A percentile compares a stretch with the other conserved stretches of the same genome.
Evolutionary conservation across 64 coral and sea anemone genomes (phyloP).

Genomic region (Anthopleura sola): DNA sequence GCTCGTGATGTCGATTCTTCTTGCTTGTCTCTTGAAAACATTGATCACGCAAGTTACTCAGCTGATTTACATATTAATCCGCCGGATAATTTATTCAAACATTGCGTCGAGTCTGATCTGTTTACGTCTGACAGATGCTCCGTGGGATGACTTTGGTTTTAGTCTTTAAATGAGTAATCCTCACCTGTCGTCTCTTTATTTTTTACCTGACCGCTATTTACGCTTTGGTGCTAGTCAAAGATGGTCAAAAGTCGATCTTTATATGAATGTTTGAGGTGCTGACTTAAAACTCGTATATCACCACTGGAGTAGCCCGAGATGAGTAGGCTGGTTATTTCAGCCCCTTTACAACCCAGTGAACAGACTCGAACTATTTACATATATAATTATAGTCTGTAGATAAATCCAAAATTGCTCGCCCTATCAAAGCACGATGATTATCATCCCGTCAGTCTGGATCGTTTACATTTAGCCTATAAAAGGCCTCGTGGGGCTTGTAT

Average conservation of each 20-base stretch:
- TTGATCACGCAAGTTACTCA: neutral
- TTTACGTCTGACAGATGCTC: slow-evolving; percentile 12
- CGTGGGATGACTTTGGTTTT: slow-evolving; percentile 1
- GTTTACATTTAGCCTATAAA: neutral
- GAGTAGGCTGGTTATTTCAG: neutral
- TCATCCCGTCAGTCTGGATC: slow-evolving; percentile 4
- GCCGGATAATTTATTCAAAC: slow-evolving; percentile 19
- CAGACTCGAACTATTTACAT: neutral
- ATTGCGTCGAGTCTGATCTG: slow-evolving; percentile 3
- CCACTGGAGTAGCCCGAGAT: neutral
- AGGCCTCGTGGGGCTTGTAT: neutral
- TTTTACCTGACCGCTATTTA: neutral
- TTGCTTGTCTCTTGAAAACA: neutral
- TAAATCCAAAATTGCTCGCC: neutral
- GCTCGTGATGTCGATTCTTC: neutral
- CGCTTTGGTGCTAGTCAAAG: neutral
- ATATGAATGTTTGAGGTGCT: too few relatives aligned
- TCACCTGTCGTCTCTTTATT: neutral
- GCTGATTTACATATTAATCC: slow-evolving; percentile 3
- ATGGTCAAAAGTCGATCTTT: too few relatives aligned
- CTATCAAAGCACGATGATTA: neutral
- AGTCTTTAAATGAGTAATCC: neutral
- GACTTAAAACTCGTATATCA: too few relatives aligned
- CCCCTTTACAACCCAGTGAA: neutral
- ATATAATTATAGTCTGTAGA: neutral